Percentiles rank a stretch among this genome's conserved stretches.
These are phyloP conservation scores for Pygoscelis antarcticus DNA, from an alignment of 2,113 vertebrate species.

Conservation along the genomic window DNA sequence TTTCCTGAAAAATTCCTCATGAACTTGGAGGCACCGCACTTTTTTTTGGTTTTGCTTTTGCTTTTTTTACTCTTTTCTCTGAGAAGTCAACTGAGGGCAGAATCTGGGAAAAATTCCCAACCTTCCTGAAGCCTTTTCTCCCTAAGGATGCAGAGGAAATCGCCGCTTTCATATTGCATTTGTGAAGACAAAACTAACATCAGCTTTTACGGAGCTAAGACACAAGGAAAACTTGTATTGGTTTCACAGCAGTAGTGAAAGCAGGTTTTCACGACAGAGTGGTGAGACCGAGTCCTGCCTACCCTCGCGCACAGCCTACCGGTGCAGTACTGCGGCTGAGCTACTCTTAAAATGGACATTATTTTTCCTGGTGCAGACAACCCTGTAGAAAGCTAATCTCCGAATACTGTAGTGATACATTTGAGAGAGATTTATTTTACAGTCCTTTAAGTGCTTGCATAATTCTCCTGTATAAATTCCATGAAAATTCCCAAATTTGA, in stretches of 20 bases:
- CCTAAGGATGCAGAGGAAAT: neutral
- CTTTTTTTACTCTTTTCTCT: neutral
- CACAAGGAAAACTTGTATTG: neutral
- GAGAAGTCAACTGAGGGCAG: neutral
- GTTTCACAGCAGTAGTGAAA: neutral
- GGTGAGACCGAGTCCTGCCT: neutral
- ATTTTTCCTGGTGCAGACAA: neutral
- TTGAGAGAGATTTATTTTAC: neutral
- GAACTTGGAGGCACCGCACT: neutral
- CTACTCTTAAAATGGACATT: neutral
- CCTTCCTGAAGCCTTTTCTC: neutral
- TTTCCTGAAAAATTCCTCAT: neutral
- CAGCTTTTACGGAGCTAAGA: neutral
- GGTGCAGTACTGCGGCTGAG: neutral
- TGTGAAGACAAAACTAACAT: neutral
- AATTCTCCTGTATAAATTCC: neutral
- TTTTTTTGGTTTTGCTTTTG: neutral
- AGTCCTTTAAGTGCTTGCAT: neutral
- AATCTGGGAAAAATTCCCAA: slow-evolving; percentile 24
- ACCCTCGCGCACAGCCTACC: neutral
- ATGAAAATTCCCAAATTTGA: neutral
- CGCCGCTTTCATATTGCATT: neutral
- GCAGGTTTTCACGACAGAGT: neutral
- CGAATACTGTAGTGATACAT: neutral
- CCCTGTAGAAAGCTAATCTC: neutral